Percentiles rank a stretch among this genome's conserved stretches.
Evolutionary conservation across 2,888 invertebrate genomes (phyloP).

Genomic region (Hydrotaea diabolus): DNA sequence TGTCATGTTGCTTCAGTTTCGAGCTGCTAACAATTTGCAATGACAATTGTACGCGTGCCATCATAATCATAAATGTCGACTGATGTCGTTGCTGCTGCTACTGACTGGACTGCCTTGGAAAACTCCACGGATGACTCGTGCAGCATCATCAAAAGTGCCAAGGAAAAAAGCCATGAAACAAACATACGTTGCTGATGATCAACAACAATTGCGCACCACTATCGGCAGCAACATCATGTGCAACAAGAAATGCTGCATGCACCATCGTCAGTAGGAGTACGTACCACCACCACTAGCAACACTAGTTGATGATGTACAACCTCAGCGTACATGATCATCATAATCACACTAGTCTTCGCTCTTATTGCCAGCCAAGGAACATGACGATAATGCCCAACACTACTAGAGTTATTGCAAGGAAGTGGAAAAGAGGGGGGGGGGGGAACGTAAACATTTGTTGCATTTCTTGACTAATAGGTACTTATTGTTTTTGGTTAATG

Average conservation of each 20-base stretch:
- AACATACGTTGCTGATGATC: too few relatives aligned
- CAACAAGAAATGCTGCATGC: too few relatives aligned
- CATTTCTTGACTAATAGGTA: constrained; percentile 68
- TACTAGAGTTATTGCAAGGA: background rate
- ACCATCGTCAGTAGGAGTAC: background rate
- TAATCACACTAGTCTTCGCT: background rate
- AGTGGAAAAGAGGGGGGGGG: too few relatives aligned
- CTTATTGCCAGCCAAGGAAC: background rate
- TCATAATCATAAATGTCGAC: constrained; percentile 71
- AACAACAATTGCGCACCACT: too few relatives aligned
- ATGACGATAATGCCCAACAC: background rate
- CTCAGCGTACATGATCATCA: background rate
- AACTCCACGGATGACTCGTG: too few relatives aligned
- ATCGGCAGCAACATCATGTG: too few relatives aligned
- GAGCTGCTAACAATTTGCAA: constrained; percentile 70
- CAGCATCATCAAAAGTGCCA: background rate
- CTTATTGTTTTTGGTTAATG: constrained; percentile 68
- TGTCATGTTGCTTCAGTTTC: constrained; percentile 57
- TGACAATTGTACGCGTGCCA: constrained; percentile 72
- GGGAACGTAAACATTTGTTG: constrained; percentile 59
- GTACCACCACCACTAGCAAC: background rate
- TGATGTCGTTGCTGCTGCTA: constrained; percentile 34
- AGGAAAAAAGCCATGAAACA: too few relatives aligned
- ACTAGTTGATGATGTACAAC: background rate
- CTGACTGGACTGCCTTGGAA: constrained; percentile 2